A percentile compares a stretch with the other conserved stretches of the same genome.
Evolutionary conservation across 2,888 invertebrate species (phyloP).

Genomic region (Dysmachus trigonus): DNA sequence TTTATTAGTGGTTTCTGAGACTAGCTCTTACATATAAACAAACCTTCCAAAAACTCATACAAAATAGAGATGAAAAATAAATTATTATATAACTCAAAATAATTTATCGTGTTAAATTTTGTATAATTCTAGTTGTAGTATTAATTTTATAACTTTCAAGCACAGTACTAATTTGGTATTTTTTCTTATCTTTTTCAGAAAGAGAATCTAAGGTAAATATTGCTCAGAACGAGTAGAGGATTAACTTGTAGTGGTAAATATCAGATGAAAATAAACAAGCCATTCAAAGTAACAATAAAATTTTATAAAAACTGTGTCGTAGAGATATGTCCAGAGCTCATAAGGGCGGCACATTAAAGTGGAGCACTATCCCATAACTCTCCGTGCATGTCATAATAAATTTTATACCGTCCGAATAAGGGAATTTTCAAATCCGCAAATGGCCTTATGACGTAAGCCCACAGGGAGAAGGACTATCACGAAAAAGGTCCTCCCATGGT

Average conservation of each 20-base stretch:
- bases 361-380: neutral
- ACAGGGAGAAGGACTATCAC: neutral
- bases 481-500: conserved; percentile 13
- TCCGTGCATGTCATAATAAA: neutral
- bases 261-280: neutral
- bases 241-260: neutral
- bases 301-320: neutral
- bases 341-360: neutral
- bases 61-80: no score
- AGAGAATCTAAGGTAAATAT: neutral
- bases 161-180: neutral
- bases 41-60: no score
- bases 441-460: neutral
- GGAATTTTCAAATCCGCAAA: neutral
- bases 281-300: neutral
- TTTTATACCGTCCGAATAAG: neutral
- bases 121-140: no score
- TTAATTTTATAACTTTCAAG: neutral
- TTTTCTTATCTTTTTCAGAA: neutral
- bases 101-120: no score
- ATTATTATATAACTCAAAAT: no score
- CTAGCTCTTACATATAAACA: no score
- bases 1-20: no score
- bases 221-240: neutral
- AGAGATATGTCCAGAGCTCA: neutral